These are phyloP conservation scores for Leptogaster cylindrica DNA, from an alignment of 2,888 invertebrate species.

Conservation along the genomic window DNA sequence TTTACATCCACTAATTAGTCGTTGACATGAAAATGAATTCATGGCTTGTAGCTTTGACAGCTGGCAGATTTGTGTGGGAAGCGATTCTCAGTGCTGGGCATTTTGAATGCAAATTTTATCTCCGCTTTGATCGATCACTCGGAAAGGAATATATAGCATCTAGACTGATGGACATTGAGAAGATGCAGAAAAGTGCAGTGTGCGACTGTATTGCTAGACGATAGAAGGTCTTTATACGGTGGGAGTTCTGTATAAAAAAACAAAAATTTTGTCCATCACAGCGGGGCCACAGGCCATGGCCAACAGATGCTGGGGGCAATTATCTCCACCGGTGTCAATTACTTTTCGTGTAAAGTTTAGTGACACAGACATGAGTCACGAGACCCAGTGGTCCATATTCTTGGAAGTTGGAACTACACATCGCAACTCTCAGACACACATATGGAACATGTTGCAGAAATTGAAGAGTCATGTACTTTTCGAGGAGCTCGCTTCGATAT, in stretches of 20 bases:
- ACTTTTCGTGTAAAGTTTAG: slow-evolving; percentile 13
- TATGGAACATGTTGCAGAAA: no score
- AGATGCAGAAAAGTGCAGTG: neutral
- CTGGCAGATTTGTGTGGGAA: slow-evolving; percentile 43
- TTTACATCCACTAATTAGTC: slow-evolving; percentile 42
- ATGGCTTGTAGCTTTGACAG: slow-evolving; percentile 41
- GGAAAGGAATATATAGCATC: slow-evolving; percentile 21
- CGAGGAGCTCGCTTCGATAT: no score
- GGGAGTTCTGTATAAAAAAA: neutral
- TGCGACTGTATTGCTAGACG: slow-evolving; percentile 2
- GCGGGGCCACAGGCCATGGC: no score
- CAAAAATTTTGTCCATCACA: no score
- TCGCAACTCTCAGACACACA: no score
- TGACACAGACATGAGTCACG: slow-evolving; percentile 11
- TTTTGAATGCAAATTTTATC: slow-evolving; percentile 35
- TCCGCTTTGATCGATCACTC: slow-evolving; percentile 28
- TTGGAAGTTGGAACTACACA: no score
- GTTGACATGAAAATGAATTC: slow-evolving; percentile 42
- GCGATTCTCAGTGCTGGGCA: slow-evolving; percentile 19
- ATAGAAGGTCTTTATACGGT: neutral
- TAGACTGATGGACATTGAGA: slow-evolving; percentile 15
- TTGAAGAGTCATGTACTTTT: no score
- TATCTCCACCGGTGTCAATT: slow-evolving; percentile 5
- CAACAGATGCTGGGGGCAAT: neutral
- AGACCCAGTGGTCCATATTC: slow-evolving; percentile 13